Percentiles rank a stretch among this genome's conserved stretches.
Evolutionary conservation across 2,113 vertebrate species (phyloP).

Genomic region (Hoplias malabaricus): DNA sequence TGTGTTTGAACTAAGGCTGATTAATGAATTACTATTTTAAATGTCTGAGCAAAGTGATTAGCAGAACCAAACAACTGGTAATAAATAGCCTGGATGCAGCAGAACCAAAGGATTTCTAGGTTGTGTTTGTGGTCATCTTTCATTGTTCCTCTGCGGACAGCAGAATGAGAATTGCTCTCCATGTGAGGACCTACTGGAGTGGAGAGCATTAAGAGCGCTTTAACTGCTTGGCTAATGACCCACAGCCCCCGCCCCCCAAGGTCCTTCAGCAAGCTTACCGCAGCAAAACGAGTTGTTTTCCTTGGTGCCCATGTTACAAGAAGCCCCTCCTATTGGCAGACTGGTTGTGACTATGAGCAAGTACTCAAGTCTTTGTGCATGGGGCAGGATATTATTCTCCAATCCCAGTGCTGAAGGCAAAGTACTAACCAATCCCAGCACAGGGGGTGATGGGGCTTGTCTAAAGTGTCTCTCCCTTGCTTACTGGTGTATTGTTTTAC

Average conservation of each 20-base stretch:
- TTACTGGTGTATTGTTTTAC: slow-evolving; percentile 66
- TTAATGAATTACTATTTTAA: too few species aligned
- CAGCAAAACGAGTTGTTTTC: slow-evolving; percentile 56
- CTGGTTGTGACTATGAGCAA: neutral
- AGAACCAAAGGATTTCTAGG: neutral
- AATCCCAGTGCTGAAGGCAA: neutral
- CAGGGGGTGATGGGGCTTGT: neutral
- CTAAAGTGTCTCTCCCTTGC: slow-evolving; percentile 2
- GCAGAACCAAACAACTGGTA: too few species aligned
- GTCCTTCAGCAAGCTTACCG: slow-evolving; percentile 60
- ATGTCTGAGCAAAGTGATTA: too few species aligned
- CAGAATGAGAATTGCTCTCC: slow-evolving; percentile 26
- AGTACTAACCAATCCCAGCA: neutral
- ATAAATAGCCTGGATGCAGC: neutral
- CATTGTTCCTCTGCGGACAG: neutral
- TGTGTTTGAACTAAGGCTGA: too few species aligned
- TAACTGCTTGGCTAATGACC: slow-evolving; percentile 70
- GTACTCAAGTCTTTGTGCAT: neutral
- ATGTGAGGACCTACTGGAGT: slow-evolving; percentile 55
- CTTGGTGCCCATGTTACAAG: neutral
- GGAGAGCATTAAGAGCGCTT: slow-evolving; percentile 64
- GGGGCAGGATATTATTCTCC: neutral
- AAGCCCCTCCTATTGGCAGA: neutral
- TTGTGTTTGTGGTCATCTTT: neutral
- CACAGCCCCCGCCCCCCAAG: slow-evolving; percentile 66